phyloP scores from a whole-genome alignment of 2,797 vertebrate genomes.

The Alca torda region DNA sequence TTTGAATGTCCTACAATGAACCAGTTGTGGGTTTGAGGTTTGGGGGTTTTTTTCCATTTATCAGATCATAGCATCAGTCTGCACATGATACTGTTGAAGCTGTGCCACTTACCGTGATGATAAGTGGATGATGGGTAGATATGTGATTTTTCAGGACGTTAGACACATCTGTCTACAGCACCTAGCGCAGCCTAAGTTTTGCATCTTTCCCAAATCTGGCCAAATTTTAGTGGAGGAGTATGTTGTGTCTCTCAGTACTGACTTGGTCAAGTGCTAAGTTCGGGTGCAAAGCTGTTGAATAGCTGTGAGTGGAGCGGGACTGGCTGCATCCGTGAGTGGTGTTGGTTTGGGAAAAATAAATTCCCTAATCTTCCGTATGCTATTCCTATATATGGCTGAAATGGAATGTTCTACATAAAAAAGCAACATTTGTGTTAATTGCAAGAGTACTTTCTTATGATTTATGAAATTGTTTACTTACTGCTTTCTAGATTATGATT shows the following conservation, averaged over 20 bases:
- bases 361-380: background rate
- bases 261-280: background rate
- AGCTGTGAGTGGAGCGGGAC: fast-evolving
- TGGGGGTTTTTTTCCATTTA: background rate
- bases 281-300: background rate
- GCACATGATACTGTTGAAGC: background rate
- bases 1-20: background rate
- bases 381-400: background rate
- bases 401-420: background rate
- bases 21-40: background rate
- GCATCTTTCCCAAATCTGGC: background rate
- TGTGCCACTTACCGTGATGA: background rate
- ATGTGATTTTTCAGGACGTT: background rate
- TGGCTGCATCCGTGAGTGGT: background rate
- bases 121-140: background rate
- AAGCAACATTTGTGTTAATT: background rate
- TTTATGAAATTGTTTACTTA: background rate
- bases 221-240: background rate
- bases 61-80: background rate
- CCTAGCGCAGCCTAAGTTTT: background rate
- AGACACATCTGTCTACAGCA: background rate
- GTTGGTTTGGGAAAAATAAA: background rate
- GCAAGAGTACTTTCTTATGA: background rate
- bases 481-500: background rate
- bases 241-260: background rate